Evolutionary conservation across 1,140 invertebrate genomes (phyloP), one percentile per base, ranked within the genome.

Genomic region (Callitettix versicolor): DNA sequence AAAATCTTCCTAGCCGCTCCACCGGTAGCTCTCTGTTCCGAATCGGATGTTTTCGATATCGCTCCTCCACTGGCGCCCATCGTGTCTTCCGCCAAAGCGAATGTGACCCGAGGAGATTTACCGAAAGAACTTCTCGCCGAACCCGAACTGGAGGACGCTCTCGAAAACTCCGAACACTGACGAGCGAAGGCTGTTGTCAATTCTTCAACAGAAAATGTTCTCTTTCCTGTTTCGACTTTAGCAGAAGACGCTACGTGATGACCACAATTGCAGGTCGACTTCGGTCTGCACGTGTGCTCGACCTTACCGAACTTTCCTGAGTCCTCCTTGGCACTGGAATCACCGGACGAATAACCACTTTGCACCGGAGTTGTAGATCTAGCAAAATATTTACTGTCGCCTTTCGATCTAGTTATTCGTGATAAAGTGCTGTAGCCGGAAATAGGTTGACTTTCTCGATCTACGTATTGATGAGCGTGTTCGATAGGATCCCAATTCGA

Each of bases 191-290:
- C 54, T 9, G 54, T 41, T 24, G 54, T 44, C 12, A 65, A 18
- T 34, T 65, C 64, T 47, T 65, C 64, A 3, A 63, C 64, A 3
- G 64, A 65, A 40, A 60, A 63, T 1, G 64, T 65, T 18, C 64
- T 51, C 40, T 65, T 65, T 49, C 56, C 53, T 34, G 52, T 30
- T 20, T 57, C 49, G 14, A 52, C 48, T 55, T 52, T 53, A 4
- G 30, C 41, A 15, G 52, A 34, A 18, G 61, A 55, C 5, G 52
- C 57, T 9, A 43, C 30, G 33, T 64, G 63, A 15, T 61, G 61
- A 2, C 63, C 61, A 42, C 63, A 64, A 49, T 60, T 63, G 48
- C 63, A 64, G 11, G 62, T 60, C 9, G 62, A 63, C 30, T 57
- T 58, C 4, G 60, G 59, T 21, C 61, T 34, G 1, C 52, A 56